These are phyloP conservation scores for Rambutsinella grinnellia DNA, from an alignment of 2,888 invertebrate genomes.

Conservation along the genomic window DNA sequence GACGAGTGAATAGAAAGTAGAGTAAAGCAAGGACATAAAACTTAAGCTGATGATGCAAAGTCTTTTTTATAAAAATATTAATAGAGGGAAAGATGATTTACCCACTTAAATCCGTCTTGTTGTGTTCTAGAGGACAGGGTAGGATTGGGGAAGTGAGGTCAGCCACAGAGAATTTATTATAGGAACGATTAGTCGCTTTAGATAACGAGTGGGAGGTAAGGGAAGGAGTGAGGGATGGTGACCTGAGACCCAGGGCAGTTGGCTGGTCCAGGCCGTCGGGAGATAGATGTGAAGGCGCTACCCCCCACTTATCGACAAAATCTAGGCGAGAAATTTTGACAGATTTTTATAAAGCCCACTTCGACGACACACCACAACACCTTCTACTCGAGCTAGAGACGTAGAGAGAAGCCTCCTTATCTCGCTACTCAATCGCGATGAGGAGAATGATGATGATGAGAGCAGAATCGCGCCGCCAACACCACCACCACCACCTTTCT, in stretches of 20 bases:
- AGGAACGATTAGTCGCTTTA: constrained; percentile 64
- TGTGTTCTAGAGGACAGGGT: constrained; percentile 60
- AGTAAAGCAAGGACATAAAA: too few relatives aligned
- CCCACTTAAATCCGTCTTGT: constrained; percentile 65
- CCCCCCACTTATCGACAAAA: constrained; percentile 98
- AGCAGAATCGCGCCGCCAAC: background rate
- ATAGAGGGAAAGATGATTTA: constrained; percentile 42
- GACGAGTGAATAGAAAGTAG: background rate
- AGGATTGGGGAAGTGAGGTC: constrained; percentile 55
- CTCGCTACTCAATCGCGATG: background rate
- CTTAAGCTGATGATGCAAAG: too few relatives aligned
- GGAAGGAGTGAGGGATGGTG: constrained; percentile 65
- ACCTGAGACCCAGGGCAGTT: constrained; percentile 63
- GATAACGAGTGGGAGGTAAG: constrained; percentile 65
- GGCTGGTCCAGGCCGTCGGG: constrained; percentile 66
- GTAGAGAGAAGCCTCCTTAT: too few relatives aligned
- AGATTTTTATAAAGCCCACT: constrained; percentile 69
- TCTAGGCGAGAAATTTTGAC: constrained; percentile 98
- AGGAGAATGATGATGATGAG: background rate
- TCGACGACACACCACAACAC: constrained; percentile 45
- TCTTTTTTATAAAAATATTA: background rate
- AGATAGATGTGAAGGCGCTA: constrained; percentile 79
- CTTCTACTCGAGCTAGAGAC: background rate
- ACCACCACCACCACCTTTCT: background rate
- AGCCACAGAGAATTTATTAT: constrained; percentile 62